Conservation (phyloP, 2,797 vertebrate species). For the Gallinago stenura region DNA sequence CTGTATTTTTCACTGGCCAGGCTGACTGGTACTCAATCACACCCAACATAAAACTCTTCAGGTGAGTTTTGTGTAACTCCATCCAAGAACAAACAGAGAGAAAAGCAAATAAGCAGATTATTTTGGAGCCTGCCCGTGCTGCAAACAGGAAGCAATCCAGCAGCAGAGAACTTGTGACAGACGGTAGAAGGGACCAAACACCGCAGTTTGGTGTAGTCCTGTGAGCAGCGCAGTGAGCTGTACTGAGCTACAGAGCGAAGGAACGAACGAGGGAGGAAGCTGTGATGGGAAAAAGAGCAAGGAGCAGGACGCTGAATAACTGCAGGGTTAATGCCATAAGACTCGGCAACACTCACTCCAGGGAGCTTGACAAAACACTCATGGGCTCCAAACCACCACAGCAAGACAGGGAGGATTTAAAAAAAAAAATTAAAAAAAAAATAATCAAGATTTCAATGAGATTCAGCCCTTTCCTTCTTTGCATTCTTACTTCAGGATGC, state of each 20-base stretch:
- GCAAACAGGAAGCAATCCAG: neutral
- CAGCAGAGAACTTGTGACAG: neutral
- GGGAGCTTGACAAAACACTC: neutral
- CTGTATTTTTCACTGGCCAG: neutral
- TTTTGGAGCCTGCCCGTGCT: neutral
- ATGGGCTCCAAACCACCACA: neutral
- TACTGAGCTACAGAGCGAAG: fast-evolving
- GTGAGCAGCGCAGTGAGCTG: neutral
- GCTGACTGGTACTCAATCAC: neutral
- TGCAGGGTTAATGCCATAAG: neutral
- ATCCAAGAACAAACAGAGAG: neutral
- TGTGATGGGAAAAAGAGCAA: neutral
- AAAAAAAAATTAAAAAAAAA: fast-evolving
- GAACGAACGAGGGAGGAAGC: neutral
- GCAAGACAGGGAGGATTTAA: fast-evolving
- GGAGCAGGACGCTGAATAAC: neutral
- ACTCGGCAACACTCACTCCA: neutral
- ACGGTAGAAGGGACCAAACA: neutral
- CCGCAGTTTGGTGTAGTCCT: neutral
- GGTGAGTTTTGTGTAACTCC: neutral
- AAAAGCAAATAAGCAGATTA: neutral
- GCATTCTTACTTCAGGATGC: neutral
- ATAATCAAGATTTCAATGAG: neutral
- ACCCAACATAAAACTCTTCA: neutral
- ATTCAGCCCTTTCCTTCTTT: neutral